Percentiles rank a stretch among this genome's conserved stretches.
Conservation (phyloP, 2,888 invertebrate genomes). For the Agelastica alni region DNA sequence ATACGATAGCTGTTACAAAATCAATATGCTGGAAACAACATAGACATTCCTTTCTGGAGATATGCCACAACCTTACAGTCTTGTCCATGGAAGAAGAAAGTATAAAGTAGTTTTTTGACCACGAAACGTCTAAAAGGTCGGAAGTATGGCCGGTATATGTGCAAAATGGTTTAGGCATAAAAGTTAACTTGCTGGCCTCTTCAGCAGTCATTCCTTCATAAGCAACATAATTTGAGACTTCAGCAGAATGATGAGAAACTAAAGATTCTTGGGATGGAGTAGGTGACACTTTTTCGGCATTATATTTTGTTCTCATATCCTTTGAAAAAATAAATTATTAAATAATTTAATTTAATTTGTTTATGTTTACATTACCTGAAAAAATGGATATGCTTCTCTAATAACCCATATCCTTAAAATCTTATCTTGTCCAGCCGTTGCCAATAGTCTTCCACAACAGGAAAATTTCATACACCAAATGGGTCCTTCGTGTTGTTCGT, state of each 20-base stretch:
- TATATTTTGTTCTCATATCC: conserved; percentile 95
- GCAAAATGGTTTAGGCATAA: conserved; percentile 90
- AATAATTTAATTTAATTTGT: neutral
- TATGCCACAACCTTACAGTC: conserved; percentile 97
- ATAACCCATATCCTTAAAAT: conserved; percentile 94
- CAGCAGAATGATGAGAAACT: conserved; percentile 74
- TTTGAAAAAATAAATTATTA: conserved; percentile 47
- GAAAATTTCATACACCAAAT: conserved; percentile 99
- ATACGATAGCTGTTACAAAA: conserved; percentile 98
- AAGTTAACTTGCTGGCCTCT: conserved; percentile 67
- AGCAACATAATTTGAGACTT: conserved; percentile 64
- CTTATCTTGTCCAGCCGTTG: conserved; percentile 96
- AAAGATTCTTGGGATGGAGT: conserved; percentile 92
- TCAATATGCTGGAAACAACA: conserved; percentile 99
- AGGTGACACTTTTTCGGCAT: conserved; percentile 88
- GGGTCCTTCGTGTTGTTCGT: conserved; percentile 83
- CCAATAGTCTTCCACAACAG: conserved; percentile 90
- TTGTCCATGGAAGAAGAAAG: conserved; percentile 99
- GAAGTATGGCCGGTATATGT: conserved; percentile 94
- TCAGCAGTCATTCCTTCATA: conserved; percentile 66
- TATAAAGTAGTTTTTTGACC: conserved; percentile 99
- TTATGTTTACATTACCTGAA: conserved; percentile 65
- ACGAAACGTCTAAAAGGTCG: conserved; percentile 93
- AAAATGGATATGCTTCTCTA: conserved; percentile 85
- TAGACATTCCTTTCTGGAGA: conserved; percentile 93